Evolutionary conservation across 2,113 vertebrate genomes (phyloP), one percentile per base, ranked within the genome.

Genomic region (Myiopsitta monachus): DNA sequence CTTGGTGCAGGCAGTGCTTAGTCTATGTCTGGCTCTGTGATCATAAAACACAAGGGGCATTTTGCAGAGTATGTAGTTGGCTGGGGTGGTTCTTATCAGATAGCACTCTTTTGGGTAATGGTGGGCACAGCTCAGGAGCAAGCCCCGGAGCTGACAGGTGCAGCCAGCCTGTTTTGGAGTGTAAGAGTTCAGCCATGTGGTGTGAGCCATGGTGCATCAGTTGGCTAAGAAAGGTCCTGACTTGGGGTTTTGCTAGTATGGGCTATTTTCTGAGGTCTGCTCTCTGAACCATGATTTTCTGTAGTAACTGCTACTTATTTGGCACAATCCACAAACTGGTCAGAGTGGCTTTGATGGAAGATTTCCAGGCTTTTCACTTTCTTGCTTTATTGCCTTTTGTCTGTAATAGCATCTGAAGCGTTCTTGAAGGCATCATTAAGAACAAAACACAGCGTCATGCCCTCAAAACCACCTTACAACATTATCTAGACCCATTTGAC

Each of bases 351-450:
- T 66, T n/a, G 62, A 72, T 70, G 79, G 87, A 88, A 82, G 82
- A 51, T 62, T 95, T 91, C 79, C 49, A 83, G 44, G 70, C 19
- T 52, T 87, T 27, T 83, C 27, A 44, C 39, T 73, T 75, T 49
- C 64, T 84, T 91, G 28, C 79, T 88, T 88, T 79, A 68, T 86
- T 94, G 31, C 19, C n/a, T 92, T 93, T 82, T 82, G n/a, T 63
- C 85, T 94, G 14, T 66, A 59, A 88, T 74, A 70, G 54, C 47
- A 80, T 81, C 72, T 5, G 7, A 77, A 61, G 27, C 5, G 0
- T 80, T 81, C 46, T 67, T 83, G 67, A 91, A 44, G 46, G 64
- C 72, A 64, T 82, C 66, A 38, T 92, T 91, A 93, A 93, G 75
- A 49, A 79, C 51, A 86, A 79, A 80, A 68, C 63, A 64, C 0